Conservation (phyloP, 2,888 invertebrate genomes). For the Pogonocherus hispidulus region DNA sequence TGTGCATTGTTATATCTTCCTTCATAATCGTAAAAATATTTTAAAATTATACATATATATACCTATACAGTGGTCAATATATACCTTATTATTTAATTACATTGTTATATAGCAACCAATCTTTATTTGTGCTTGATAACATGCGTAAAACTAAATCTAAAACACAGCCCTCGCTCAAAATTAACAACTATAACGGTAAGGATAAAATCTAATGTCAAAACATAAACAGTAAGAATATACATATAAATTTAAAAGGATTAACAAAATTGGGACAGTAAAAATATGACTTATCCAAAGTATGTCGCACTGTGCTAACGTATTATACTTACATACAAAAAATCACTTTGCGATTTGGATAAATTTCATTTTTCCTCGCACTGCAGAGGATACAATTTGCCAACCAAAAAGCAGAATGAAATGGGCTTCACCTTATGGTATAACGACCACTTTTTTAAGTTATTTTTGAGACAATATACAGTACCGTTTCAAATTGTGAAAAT, state of each 20-base stretch:
- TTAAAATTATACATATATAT: slow-evolving; percentile 7
- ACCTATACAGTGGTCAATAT: slow-evolving; percentile 14
- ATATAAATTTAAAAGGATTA: slow-evolving; percentile 1
- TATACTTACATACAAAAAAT: background rate
- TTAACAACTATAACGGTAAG: background rate
- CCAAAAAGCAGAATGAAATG: background rate
- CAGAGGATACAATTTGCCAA: too few species aligned
- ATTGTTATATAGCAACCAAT: slow-evolving; percentile 3
- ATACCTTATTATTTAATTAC: background rate
- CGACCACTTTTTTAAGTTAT: too few species aligned
- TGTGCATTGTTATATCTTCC: background rate
- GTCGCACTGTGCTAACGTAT: background rate
- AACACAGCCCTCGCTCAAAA: slow-evolving; percentile 17
- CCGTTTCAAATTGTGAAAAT: too few species aligned
- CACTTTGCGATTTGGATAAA: background rate
- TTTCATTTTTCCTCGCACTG: background rate
- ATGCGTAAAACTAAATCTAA: slow-evolving; percentile 15
- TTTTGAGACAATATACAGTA: too few species aligned
- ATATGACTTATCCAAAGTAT: background rate
- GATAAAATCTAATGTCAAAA: slow-evolving; percentile 1
- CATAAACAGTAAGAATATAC: background rate
- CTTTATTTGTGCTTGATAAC: slow-evolving; percentile 3
- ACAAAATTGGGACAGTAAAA: background rate
- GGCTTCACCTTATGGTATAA: background rate
- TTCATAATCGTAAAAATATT: background rate